Percentiles rank a stretch among this genome's conserved stretches.
phyloP scores from a whole-genome alignment of 2,797 vertebrate species.

The Acipenser ruthenus region DNA sequence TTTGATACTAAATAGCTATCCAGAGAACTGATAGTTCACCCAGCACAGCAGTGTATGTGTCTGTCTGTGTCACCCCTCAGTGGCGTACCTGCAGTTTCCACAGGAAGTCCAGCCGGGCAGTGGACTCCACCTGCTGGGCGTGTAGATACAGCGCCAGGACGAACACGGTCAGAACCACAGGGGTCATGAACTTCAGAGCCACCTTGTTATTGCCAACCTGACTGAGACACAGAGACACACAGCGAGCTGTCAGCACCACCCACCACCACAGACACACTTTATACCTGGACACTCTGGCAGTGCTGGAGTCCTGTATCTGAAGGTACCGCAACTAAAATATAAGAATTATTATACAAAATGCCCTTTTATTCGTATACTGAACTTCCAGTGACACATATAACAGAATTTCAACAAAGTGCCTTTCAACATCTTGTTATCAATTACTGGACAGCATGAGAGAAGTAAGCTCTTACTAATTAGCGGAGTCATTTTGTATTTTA shows the following conservation, averaged over 20 bases:
- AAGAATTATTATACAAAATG: too few species aligned
- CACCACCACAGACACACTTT: background rate
- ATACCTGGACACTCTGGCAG: background rate
- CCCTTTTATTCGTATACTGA: too few species aligned
- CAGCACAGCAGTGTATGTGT: background rate
- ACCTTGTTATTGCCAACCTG: conserved; percentile 69
- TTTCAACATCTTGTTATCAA: too few species aligned
- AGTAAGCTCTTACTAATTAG: too few species aligned
- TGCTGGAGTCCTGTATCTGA: background rate
- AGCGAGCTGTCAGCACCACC: background rate
- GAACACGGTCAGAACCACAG: conserved; percentile 84
- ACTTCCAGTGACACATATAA: too few species aligned
- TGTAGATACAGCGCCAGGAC: conserved; percentile 89
- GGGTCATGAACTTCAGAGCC: conserved; percentile 83
- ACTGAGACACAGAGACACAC: conserved; percentile 43
- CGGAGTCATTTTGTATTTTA: too few species aligned
- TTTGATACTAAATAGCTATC: too few species aligned
- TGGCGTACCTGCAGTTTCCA: conserved; percentile 87
- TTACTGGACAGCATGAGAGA: too few species aligned
- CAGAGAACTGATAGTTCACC: too few species aligned
- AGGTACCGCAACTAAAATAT: too few species aligned
- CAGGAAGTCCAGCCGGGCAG: conserved; percentile 91
- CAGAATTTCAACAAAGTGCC: too few species aligned
- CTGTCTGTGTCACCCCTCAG: background rate
- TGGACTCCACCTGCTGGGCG: conserved; percentile 91